Evolutionary conservation across 2,797 vertebrate genomes (phyloP).

Genomic region (Lophius americanus): DNA sequence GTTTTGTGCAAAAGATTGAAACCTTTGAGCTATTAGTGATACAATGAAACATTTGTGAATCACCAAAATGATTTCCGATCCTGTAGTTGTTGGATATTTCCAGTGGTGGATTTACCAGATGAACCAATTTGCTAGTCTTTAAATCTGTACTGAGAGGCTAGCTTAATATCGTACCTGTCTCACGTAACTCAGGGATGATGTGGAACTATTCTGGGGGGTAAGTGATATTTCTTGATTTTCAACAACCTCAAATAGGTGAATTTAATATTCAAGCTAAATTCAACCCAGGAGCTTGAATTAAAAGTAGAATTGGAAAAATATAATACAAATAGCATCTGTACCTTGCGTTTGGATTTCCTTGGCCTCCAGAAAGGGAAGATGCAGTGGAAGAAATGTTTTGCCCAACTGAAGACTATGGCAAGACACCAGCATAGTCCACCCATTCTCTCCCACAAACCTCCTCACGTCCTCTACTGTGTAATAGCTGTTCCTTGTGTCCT

Average conservation of each 20-base stretch:
- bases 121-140: background rate
- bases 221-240: too few species aligned
- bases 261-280: background rate
- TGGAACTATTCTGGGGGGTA: background rate
- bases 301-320: background rate
- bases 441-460: constrained; percentile 76
- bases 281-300: constrained; percentile 2
- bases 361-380: constrained; percentile 85
- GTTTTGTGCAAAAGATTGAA: too few species aligned
- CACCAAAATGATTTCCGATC: background rate
- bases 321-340: constrained; percentile 59
- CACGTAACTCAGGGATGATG: background rate
- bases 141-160: background rate
- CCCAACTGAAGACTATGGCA: constrained; percentile 86
- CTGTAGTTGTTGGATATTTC: background rate
- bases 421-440: constrained; percentile 89
- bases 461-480: constrained; percentile 44
- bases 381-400: constrained; percentile 88
- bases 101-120: background rate
- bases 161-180: background rate
- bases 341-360: constrained; percentile 83
- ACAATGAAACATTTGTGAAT: background rate
- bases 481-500: constrained; percentile 10
- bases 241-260: too few species aligned
- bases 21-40: background rate